Evolutionary conservation across 2,888 invertebrate genomes (phyloP).

Genomic region (Syritta pipiens): DNA sequence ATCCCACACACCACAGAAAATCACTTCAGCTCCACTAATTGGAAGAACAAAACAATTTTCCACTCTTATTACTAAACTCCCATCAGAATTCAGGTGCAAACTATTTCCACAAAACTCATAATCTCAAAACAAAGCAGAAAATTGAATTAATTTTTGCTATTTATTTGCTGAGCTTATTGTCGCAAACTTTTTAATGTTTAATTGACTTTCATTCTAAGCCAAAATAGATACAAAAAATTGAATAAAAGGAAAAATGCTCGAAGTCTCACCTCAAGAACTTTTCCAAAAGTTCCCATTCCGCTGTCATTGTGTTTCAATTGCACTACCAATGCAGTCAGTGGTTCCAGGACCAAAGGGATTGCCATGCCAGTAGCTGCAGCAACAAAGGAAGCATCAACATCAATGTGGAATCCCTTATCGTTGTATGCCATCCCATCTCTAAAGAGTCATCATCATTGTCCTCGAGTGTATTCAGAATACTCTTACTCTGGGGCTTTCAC

Average conservation of each 20-base stretch:
- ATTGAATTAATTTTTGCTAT: conserved; percentile 33
- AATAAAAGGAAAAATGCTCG: conserved; percentile 15
- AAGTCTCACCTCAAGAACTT: conserved; percentile 46
- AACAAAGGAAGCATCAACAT: conserved; percentile 4
- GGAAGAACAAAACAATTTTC: too few relatives aligned
- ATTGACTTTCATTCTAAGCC: conserved; percentile 39
- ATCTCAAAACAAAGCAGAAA: neutral
- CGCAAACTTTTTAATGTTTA: conserved; percentile 49
- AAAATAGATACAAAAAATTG: conserved; percentile 11
- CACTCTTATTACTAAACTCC: too few relatives aligned
- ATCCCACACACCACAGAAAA: too few relatives aligned
- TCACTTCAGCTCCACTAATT: too few relatives aligned
- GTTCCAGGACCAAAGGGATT: too few relatives aligned
- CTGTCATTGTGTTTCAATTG: conserved; percentile 30
- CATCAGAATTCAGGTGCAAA: conserved; percentile 6
- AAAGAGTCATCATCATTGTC: conserved; percentile 41
- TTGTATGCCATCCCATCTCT: conserved; percentile 25
- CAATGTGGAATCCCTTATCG: conserved; percentile 25
- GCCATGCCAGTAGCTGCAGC: neutral
- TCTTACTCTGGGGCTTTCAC: too few relatives aligned
- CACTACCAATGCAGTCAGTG: conserved; percentile 12
- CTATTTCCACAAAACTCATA: conserved; percentile 4
- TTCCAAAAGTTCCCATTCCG: conserved; percentile 22
- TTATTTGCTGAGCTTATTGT: conserved; percentile 39
- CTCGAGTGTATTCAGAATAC: too few relatives aligned